phyloP scores from a whole-genome alignment of 2,888 invertebrate genomes.

The Agrochola litura region DNA sequence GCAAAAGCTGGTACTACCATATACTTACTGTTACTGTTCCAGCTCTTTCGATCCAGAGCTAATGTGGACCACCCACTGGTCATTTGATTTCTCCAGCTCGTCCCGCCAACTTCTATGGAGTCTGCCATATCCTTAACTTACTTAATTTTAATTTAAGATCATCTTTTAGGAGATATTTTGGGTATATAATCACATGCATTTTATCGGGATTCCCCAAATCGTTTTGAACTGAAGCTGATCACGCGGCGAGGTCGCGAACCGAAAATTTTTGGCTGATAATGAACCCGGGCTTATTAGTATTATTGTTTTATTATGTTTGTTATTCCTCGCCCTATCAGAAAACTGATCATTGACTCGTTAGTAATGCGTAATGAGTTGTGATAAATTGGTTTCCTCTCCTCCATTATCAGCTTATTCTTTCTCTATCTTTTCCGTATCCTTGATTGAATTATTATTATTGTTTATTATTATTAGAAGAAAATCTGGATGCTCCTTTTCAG shows the following conservation, averaged over 20 bases:
- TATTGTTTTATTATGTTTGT: constrained; percentile 15
- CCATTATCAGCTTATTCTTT: constrained; percentile 23
- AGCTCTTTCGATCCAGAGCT: no score
- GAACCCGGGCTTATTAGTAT: constrained; percentile 2
- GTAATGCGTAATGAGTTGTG: constrained; percentile 30
- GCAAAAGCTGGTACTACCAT: no score
- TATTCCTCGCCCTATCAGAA: constrained; percentile 34
- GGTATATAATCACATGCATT: no score
- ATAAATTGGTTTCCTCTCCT: constrained; percentile 26
- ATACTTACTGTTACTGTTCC: no score
- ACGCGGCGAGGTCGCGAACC: constrained; percentile 8
- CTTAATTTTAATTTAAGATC: neutral
- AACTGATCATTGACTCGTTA: constrained; percentile 38
- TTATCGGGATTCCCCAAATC: constrained; percentile 39
- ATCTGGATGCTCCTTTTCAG: neutral
- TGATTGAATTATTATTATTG: neutral
- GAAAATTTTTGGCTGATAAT: constrained; percentile 14
- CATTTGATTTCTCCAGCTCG: no score
- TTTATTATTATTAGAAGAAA: constrained; percentile 13
- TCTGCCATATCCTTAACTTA: no score
- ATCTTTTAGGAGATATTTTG: neutral
- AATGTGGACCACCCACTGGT: no score
- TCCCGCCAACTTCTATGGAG: no score
- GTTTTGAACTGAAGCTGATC: constrained; percentile 15
- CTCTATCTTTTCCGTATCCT: constrained; percentile 7